These are phyloP conservation scores for Danio jaintianensis DNA, from an alignment of 2,797 vertebrate genomes.

Conservation along the genomic window DNA sequence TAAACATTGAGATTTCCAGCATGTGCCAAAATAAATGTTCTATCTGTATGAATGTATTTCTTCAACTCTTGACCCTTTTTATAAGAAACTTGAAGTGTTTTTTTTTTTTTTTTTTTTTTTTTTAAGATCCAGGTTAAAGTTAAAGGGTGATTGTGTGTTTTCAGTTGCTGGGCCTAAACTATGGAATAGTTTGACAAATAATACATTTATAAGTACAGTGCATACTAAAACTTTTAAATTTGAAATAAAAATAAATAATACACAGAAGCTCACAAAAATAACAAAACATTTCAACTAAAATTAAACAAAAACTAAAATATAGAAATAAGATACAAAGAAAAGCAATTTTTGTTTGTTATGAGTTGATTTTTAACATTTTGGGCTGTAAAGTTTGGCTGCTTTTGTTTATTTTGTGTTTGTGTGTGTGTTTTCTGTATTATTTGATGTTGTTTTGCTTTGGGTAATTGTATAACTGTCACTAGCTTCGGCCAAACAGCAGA, in stretches of 20 bases:
- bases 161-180: too few relatives aligned
- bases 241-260: not conserved
- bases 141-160: too few relatives aligned
- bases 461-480: not conserved
- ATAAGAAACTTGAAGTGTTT: not conserved
- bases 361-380: not conserved
- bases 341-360: not conserved
- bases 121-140: too few relatives aligned
- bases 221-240: not conserved
- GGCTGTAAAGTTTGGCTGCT: too few relatives aligned
- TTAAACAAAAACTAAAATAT: not conserved
- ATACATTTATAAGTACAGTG: not conserved
- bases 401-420: too few relatives aligned
- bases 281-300: not conserved
- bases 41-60: not conserved
- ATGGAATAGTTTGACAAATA: not conserved
- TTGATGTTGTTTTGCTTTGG: not conserved
- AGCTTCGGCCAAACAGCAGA: not conserved
- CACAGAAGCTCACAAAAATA: not conserved
- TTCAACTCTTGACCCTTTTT: not conserved
- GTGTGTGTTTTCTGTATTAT: too few relatives aligned
- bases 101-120: too few relatives aligned
- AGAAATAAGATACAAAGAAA: not conserved
- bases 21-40: not conserved
- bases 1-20: not conserved